Percentiles rank a stretch among this genome's conserved stretches.
These are phyloP conservation scores for Mobula birostris DNA, from an alignment of 2,113 vertebrate genomes.

Conservation along the genomic window DNA sequence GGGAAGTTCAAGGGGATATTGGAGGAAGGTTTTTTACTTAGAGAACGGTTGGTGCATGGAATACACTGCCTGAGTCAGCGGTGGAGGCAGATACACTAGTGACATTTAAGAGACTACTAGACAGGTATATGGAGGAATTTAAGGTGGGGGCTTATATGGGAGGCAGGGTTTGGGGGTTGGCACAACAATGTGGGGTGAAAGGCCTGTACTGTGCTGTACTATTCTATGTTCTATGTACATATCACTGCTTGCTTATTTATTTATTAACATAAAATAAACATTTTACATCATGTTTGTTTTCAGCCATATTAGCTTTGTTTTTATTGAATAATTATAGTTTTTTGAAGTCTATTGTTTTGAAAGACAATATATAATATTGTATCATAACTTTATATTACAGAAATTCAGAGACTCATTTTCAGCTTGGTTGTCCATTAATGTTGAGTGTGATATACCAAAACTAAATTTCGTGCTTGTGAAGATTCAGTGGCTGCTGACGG, in stretches of 20 bases:
- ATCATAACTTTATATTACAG: slow-evolving; percentile 51
- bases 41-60: too few relatives aligned
- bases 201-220: too few relatives aligned
- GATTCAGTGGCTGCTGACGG: slow-evolving; percentile 40
- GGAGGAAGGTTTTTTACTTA: too few relatives aligned
- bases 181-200: too few relatives aligned
- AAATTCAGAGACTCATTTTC: slow-evolving; percentile 58
- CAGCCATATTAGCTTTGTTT: not conserved
- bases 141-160: too few relatives aligned
- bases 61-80: too few relatives aligned
- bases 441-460: slow-evolving; percentile 49
- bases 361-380: not conserved
- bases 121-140: too few relatives aligned
- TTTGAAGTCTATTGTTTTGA: not conserved
- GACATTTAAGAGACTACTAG: too few relatives aligned
- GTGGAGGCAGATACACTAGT: too few relatives aligned
- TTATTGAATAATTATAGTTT: not conserved
- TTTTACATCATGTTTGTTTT: not conserved
- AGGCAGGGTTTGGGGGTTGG: too few relatives aligned
- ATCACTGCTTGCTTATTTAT: not conserved
- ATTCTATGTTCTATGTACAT: too few relatives aligned
- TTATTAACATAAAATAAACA: not conserved
- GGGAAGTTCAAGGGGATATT: too few relatives aligned
- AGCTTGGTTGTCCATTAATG: slow-evolving; percentile 46
- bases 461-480: slow-evolving; percentile 65